Evolutionary conservation across 2,113 vertebrate genomes (phyloP).

Genomic region (Corythoichthys haematopterus): DNA sequence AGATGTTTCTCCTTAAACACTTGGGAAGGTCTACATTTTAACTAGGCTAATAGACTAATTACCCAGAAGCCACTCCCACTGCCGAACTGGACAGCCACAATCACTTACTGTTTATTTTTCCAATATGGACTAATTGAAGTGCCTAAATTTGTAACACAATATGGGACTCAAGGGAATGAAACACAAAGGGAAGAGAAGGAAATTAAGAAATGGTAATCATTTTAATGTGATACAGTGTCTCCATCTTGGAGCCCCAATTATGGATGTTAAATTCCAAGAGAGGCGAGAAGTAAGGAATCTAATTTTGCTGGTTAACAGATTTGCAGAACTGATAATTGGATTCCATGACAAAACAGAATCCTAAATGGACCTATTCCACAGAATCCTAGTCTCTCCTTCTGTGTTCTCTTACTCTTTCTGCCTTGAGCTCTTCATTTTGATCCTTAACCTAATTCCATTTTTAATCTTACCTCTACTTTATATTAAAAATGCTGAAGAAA

Average conservation of each 20-base stretch:
- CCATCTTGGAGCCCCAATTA: conserved; percentile 33
- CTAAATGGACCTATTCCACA: conserved; percentile 26
- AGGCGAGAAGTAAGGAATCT: not conserved
- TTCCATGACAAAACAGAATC: conserved; percentile 29
- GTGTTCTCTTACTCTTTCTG: not conserved
- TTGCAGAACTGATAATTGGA: conserved; percentile 30
- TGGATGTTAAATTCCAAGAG: conserved; percentile 8
- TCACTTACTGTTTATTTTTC: conserved; percentile 22
- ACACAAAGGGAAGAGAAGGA: conserved; percentile 30
- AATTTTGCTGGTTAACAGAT: conserved; percentile 29
- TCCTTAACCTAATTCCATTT: not conserved
- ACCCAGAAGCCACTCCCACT: conserved; percentile 29
- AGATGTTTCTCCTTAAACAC: conserved; percentile 41
- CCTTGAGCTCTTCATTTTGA: not conserved
- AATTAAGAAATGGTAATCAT: conserved; percentile 36
- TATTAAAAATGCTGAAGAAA: too few species aligned
- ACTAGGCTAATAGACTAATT: conserved; percentile 62
- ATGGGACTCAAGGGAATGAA: conserved; percentile 27
- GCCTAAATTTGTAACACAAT: conserved; percentile 36
- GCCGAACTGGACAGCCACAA: conserved; percentile 25
- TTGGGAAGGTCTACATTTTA: conserved; percentile 38
- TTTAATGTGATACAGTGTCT: conserved; percentile 39
- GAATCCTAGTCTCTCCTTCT: conserved; percentile 3
- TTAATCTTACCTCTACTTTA: not conserved
- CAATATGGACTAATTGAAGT: conserved; percentile 43